A percentile compares a stretch with the other conserved stretches of the same genome.
Conservation (phyloP, 2,888 invertebrate genomes). For the Calameuta idolon region DNA sequence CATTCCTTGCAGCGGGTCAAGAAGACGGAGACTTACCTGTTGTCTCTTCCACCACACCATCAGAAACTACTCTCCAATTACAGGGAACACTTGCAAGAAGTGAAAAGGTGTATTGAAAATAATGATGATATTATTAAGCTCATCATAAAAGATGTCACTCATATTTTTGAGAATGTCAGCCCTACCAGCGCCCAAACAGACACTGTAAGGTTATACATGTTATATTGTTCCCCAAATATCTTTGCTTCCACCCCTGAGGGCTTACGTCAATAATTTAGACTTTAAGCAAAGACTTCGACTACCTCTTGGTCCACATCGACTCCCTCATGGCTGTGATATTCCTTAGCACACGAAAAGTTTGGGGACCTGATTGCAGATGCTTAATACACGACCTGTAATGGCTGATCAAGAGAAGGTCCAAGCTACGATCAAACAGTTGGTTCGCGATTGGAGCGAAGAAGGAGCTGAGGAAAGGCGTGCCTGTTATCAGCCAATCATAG, state of each 20-base stretch:
- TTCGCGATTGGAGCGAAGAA: constrained; percentile 94
- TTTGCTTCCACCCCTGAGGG: background rate
- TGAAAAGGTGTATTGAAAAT: constrained; percentile 84
- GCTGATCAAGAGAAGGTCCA: constrained; percentile 84
- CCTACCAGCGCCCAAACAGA: constrained; percentile 58
- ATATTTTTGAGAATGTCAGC: constrained; percentile 84
- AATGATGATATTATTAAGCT: constrained; percentile 76
- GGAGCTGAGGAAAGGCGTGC: constrained; percentile 86
- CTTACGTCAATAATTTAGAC: background rate
- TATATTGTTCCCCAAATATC: background rate
- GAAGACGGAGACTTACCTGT: constrained; percentile 81
- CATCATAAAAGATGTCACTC: constrained; percentile 83
- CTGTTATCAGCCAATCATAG: constrained; percentile 91
- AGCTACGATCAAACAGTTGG: constrained; percentile 93
- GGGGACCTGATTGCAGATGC: constrained; percentile 57
- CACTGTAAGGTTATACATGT: constrained; percentile 51
- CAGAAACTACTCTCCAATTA: constrained; percentile 82
- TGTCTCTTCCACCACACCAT: constrained; percentile 80
- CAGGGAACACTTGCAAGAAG: constrained; percentile 77
- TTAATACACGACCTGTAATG: constrained; percentile 60
- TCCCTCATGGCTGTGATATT: background rate
- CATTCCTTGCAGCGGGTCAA: constrained; percentile 82
- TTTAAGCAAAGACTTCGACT: background rate
- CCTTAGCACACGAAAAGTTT: constrained; percentile 45
- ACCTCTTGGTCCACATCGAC: background rate